Conservation (phyloP, 2,888 invertebrate genomes). For the Erebia ligea region DNA sequence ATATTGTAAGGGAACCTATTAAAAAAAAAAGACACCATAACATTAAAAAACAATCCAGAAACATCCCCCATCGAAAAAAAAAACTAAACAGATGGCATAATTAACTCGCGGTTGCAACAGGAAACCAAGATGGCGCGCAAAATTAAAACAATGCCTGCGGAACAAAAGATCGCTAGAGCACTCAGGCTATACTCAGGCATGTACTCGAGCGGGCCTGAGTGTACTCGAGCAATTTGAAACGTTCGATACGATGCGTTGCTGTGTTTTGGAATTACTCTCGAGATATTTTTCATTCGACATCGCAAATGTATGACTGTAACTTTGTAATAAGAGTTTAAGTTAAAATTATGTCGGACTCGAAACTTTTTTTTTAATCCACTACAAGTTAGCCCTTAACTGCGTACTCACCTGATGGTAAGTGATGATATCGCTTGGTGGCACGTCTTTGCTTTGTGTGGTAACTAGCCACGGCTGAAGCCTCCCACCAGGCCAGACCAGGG, state of each 20-base stretch:
- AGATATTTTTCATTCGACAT: too few species aligned
- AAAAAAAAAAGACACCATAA: slow-evolving; percentile 16
- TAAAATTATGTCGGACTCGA: too few species aligned
- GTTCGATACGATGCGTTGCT: slow-evolving; percentile 11
- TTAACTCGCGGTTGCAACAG: slow-evolving; percentile 47
- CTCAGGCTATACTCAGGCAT: slow-evolving; percentile 21
- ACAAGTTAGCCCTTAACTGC: too few species aligned
- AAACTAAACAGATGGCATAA: slow-evolving; percentile 57
- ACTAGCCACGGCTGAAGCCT: too few species aligned
- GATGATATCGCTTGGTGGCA: too few species aligned
- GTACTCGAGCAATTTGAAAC: slow-evolving; percentile 39
- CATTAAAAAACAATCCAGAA: slow-evolving; percentile 16
- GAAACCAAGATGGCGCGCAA: slow-evolving; percentile 41
- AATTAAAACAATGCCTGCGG: slow-evolving; percentile 40
- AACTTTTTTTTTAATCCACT: too few species aligned
- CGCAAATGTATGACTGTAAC: too few species aligned
- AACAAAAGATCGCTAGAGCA: slow-evolving; percentile 35
- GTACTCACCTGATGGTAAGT: too few species aligned
- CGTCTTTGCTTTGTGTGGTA: too few species aligned
- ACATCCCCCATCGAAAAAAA: slow-evolving; percentile 18
- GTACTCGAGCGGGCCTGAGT: slow-evolving; percentile 35
- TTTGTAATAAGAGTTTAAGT: too few species aligned
- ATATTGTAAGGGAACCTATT: too few species aligned
- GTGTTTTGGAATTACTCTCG: slow-evolving; percentile 1
- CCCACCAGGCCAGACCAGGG: too few species aligned